Evolutionary conservation across 2,888 invertebrate species (phyloP).

Genomic region (Cremastinae sp.): DNA sequence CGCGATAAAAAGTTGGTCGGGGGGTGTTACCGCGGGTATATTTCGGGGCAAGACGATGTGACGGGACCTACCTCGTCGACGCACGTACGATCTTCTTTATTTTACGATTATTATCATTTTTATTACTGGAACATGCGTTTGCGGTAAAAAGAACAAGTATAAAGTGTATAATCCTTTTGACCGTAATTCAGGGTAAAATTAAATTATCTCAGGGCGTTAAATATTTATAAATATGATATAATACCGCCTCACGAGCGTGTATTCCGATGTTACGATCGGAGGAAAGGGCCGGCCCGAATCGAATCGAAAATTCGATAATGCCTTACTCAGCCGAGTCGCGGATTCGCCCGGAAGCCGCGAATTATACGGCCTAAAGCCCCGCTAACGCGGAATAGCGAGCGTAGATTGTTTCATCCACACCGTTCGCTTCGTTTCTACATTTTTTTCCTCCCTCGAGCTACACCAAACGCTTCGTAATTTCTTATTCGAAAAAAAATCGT

Average conservation of each 20-base stretch:
- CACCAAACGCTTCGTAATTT: slow-evolving; percentile 44
- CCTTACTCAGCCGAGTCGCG: slow-evolving; percentile 74
- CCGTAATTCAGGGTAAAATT: slow-evolving; percentile 67
- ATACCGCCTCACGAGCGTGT: neutral
- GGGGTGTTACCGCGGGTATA: slow-evolving; percentile 49
- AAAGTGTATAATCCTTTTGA: slow-evolving; percentile 39
- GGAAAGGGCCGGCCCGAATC: slow-evolving; percentile 72
- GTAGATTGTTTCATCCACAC: slow-evolving; percentile 30
- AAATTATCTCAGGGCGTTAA: slow-evolving; percentile 71
- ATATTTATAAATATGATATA: slow-evolving; percentile 73
- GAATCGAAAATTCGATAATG: slow-evolving; percentile 79
- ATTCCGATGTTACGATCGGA: slow-evolving; percentile 43
- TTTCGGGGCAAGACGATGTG: slow-evolving; percentile 29
- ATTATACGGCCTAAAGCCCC: slow-evolving; percentile 69
- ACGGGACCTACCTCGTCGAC: slow-evolving; percentile 30
- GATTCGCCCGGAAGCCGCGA: slow-evolving; percentile 77
- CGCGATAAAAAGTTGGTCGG: slow-evolving; percentile 54
- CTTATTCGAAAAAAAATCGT: slow-evolving; percentile 36
- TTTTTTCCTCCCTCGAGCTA: slow-evolving; percentile 17
- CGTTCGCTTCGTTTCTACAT: slow-evolving; percentile 18
- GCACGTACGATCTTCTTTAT: slow-evolving; percentile 39
- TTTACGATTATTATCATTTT: slow-evolving; percentile 46
- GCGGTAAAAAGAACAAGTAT: slow-evolving; percentile 27
- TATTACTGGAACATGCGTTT: slow-evolving; percentile 10
- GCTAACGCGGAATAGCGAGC: slow-evolving; percentile 16